Conservation (phyloP, 2,888 invertebrate species). For the Ferdinandea cuprea region DNA sequence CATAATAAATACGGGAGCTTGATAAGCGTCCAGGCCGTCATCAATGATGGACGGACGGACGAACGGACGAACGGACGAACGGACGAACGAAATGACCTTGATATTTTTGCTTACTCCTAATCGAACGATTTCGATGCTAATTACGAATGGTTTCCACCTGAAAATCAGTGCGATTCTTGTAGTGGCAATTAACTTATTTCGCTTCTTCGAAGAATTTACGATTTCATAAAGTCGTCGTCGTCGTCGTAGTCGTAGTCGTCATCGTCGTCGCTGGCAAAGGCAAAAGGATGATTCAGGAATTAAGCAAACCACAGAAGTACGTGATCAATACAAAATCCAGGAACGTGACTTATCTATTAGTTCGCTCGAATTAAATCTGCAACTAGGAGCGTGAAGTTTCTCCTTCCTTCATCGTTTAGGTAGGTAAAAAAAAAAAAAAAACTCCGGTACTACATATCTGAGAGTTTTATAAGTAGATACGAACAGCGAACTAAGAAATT, state of each 20-base stretch:
- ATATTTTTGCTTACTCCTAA: constrained; percentile 2
- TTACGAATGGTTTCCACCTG: constrained; percentile 37
- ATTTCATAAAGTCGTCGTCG: constrained; percentile 56
- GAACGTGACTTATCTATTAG: constrained; percentile 69
- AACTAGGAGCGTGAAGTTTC: constrained; percentile 55
- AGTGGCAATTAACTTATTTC: constrained; percentile 58
- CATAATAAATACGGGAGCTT: constrained; percentile 13
- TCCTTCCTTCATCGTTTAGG: not conserved
- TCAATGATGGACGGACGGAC: no score
- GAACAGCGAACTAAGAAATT: constrained; percentile 23
- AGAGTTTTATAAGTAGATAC: constrained; percentile 8
- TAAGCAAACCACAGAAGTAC: constrained; percentile 66
- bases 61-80: no score
- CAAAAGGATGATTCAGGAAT: constrained; percentile 63
- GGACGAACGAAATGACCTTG: not conserved
- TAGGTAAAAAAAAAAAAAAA: no score
- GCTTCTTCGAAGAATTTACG: constrained; percentile 50
- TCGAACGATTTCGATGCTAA: constrained; percentile 37
- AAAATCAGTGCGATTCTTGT: constrained; percentile 32
- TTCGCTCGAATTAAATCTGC: constrained; percentile 60
- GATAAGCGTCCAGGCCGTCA: constrained; percentile 5
- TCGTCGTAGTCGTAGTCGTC: no score
- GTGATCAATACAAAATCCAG: constrained; percentile 70
- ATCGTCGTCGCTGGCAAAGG: no score
- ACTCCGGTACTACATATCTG: no score